A percentile compares a stretch with the other conserved stretches of the same genome.
Conservation (phyloP, 2,113 vertebrate species). For the Bufo gargarizans region DNA sequence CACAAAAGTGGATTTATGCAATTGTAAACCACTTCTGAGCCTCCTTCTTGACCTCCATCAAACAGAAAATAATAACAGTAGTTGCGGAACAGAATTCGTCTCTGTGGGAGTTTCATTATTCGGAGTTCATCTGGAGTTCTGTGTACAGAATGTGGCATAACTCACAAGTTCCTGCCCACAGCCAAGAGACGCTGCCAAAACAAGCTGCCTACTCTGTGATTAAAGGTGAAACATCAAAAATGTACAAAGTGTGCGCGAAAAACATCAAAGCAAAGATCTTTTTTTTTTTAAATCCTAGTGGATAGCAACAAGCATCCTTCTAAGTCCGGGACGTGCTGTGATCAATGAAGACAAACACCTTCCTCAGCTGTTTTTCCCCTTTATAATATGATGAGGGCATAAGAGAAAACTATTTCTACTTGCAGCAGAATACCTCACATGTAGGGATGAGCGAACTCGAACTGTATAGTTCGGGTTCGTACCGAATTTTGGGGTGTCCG, state of each 20-base stretch:
- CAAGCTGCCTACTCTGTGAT: conserved; percentile 57
- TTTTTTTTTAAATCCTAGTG: conserved; percentile 16
- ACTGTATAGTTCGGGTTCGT: no score
- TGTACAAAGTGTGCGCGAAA: conserved; percentile 51
- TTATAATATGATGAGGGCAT: conserved; percentile 5
- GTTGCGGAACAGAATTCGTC: conserved; percentile 51
- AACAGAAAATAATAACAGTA: conserved; percentile 56
- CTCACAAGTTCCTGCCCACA: conserved; percentile 52
- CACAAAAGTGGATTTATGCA: conserved; percentile 45
- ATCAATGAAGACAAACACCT: conserved; percentile 44
- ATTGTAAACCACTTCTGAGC: conserved; percentile 57
- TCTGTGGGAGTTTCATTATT: conserved; percentile 58
- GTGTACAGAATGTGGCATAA: conserved; percentile 56
- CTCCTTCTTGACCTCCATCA: conserved; percentile 50
- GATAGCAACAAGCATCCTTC: conserved; percentile 48
- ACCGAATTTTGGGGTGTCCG: no score
- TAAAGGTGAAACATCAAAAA: conserved; percentile 59
- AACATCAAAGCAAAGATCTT: conserved; percentile 46
- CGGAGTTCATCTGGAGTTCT: conserved; percentile 58
- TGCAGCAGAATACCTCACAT: not conserved
- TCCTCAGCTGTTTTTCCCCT: conserved; percentile 17
- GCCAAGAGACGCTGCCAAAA: conserved; percentile 54
- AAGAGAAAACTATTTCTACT: not conserved
- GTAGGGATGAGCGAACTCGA: no score
- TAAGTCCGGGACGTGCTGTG: conserved; percentile 46